Evolutionary conservation across 2,113 vertebrate genomes (phyloP).

Genomic region (Anolis carolinensis): DNA sequence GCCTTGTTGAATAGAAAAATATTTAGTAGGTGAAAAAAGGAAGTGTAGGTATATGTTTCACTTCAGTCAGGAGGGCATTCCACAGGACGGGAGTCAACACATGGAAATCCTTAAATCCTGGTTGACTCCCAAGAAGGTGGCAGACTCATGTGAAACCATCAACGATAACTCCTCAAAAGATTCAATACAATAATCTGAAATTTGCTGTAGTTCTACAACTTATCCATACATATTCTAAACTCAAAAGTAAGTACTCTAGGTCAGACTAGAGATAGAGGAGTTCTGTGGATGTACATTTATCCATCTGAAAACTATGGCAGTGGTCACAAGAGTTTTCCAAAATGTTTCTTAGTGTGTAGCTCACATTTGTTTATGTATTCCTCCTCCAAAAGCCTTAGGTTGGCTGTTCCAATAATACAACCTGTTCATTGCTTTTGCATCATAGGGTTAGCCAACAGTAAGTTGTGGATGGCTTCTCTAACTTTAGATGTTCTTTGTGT

Average conservation of each 20-base stretch:
- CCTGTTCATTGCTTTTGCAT: accelerated
- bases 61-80: too few species aligned
- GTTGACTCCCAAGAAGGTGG: too few species aligned
- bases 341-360: accelerated
- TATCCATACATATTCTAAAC: neutral
- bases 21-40: too few species aligned
- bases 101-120: too few species aligned
- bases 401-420: neutral
- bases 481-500: neutral
- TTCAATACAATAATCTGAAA: neutral
- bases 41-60: too few species aligned
- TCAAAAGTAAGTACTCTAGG: neutral
- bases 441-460: neutral
- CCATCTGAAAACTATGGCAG: too few species aligned
- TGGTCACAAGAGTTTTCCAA: neutral
- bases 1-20: too few species aligned
- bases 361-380: neutral
- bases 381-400: neutral
- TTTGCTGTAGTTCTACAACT: neutral
- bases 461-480: neutral
- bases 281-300: neutral
- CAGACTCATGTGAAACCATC: too few species aligned
- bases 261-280: neutral
- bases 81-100: too few species aligned
- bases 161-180: too few species aligned